A percentile compares a stretch with the other conserved stretches of the same genome.
Evolutionary conservation across 1,140 invertebrate species (phyloP).

Genomic region (Pseudomyrmex concolor): DNA sequence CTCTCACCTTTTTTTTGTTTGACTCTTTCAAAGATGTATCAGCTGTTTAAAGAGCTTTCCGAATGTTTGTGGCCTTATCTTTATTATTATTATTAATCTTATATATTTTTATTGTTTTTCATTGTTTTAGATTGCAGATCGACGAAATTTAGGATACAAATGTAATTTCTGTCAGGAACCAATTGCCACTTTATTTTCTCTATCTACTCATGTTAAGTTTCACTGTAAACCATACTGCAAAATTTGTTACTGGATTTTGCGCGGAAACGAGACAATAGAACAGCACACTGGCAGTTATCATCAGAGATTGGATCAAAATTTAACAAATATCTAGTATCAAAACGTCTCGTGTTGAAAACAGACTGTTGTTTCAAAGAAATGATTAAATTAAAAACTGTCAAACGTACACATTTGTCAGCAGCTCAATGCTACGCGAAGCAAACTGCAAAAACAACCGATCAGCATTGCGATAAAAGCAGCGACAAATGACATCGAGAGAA

Average conservation of each 20-base stretch:
- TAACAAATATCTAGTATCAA: not conserved
- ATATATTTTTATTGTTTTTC: not conserved
- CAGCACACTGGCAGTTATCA: conserved; percentile 64
- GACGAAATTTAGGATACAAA: conserved; percentile 62
- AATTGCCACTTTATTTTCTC: conserved; percentile 74
- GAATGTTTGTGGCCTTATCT: no score
- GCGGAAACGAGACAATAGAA: conserved; percentile 72
- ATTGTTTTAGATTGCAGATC: conserved; percentile 55
- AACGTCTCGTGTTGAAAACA: not conserved
- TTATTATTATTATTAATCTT: no score
- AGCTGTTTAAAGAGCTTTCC: no score
- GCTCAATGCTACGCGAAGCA: no score
- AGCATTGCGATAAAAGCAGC: no score
- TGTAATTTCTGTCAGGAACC: conserved; percentile 76
- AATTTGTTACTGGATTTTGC: conserved; percentile 75
- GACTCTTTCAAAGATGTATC: no score
- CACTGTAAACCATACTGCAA: conserved; percentile 74
- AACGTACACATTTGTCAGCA: no score
- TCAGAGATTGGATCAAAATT: not conserved
- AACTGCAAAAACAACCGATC: no score
- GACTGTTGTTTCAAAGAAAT: not conserved
- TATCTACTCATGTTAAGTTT: conserved; percentile 78
- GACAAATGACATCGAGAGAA: no score
- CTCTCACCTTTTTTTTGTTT: not conserved
- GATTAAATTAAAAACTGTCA: not conserved